phyloP scores from a whole-genome alignment of 2,113 vertebrate species.

The Onychostoma macrolepis region DNA sequence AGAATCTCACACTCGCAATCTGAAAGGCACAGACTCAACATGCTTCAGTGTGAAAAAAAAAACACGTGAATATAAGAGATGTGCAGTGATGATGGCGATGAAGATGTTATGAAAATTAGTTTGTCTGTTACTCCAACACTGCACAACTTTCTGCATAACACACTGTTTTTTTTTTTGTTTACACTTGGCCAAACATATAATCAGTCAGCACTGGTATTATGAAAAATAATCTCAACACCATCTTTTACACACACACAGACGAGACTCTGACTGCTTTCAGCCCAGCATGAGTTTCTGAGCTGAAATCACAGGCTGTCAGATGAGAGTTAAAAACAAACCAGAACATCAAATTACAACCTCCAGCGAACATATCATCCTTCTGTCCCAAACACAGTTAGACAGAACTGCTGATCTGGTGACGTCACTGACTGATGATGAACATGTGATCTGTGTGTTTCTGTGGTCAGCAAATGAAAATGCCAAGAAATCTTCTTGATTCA shows the following conservation, averaged over 20 bases:
- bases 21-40: neutral
- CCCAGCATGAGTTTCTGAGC: neutral
- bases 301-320: slow-evolving; percentile 24
- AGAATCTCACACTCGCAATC: neutral
- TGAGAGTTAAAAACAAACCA: neutral
- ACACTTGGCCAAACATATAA: neutral
- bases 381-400: neutral
- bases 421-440: neutral
- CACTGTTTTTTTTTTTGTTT: neutral
- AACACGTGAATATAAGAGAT: neutral
- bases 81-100: neutral
- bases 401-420: neutral
- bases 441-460: neutral
- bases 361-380: slow-evolving; percentile 4
- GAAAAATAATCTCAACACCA: neutral
- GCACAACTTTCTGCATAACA: neutral
- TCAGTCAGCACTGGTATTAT: neutral
- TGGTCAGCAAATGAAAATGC: neutral
- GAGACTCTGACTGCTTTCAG: neutral
- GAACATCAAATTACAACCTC: slow-evolving; percentile 5
- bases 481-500: neutral
- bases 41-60: neutral
- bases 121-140: neutral
- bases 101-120: neutral
- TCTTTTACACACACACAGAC: neutral